Base-by-base conservation (phyloP, 2,113 vertebrate species). In the Mesocricetus auratus region DNA sequence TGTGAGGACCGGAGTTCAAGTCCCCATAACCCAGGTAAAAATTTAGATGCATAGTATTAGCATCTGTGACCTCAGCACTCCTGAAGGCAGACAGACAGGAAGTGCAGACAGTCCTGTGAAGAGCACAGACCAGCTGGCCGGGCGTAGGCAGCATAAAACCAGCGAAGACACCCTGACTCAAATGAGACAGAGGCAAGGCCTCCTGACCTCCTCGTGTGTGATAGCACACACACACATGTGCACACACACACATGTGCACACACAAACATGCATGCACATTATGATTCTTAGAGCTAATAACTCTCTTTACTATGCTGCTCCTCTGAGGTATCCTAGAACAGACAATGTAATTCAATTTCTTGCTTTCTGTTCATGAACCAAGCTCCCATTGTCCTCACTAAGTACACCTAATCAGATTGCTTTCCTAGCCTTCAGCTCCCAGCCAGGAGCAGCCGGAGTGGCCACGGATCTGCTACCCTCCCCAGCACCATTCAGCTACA, bases 371-470 rank as follows among this genome's bases (percentile, higher is more conserved):
- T 56, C 33, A 5, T 24, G 5, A 33, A 36, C 24, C 88, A 26
- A 75, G 9, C 71, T 45, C 29, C 74, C 3, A 0, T 0, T 2
- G 62, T 16, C 64, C 22, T 75, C 24, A 2, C 7, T 1, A 10
- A 53, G 0, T 2, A 53, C 22, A 0, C 31, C 9, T 26, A 5
- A 36, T 50, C 87, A 39, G 56, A 81, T 13, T 39, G 56, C 69
- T 33, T 39, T 69, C 62, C 88, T 11, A 53, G 36, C 60, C 13
- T 58, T 64, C 10, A 17, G 24, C 6, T 1, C 64, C 2, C 33
- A 78, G 29, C 39, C 26, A 9, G 8, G 19, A 26, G 36, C 0
- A 11, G 45, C 33, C 7, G 60, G 5, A 19, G 50, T 2, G 5
- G 19, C 12, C 2, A 7, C 60, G 6, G 0, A 6, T 2, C 12